A percentile compares a stretch with the other conserved stretches of the same genome.
Evolutionary conservation across 2,888 invertebrate genomes (phyloP).

Genomic region (Frankliniella intonsa): DNA sequence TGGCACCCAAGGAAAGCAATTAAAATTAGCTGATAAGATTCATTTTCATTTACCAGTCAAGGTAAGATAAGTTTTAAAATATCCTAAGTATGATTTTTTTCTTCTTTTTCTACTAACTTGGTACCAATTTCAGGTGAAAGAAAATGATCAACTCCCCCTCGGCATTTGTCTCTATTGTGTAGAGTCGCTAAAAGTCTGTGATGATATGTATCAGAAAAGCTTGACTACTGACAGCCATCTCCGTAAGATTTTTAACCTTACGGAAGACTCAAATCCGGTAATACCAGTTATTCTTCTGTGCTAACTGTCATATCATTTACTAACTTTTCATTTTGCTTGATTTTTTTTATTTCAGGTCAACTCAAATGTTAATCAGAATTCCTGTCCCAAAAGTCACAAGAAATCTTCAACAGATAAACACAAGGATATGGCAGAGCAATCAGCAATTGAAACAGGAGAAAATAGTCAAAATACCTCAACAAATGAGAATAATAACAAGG

Average conservation of each 20-base stretch:
- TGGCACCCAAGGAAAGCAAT: not conserved
- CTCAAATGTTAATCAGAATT: too few relatives aligned
- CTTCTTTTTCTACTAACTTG: not conserved
- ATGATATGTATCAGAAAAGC: not conserved
- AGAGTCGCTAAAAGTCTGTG: not conserved
- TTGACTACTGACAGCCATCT: not conserved
- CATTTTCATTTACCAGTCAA: not conserved
- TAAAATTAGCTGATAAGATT: conserved; percentile 8
- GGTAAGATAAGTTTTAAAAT: not conserved
- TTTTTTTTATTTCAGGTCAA: not conserved
- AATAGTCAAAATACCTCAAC: too few relatives aligned
- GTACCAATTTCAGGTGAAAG: not conserved
- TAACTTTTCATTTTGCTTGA: not conserved
- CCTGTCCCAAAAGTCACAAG: too few relatives aligned
- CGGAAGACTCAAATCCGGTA: not conserved
- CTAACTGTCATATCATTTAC: not conserved
- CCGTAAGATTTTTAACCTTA: not conserved
- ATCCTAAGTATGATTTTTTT: not conserved
- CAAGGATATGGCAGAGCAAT: too few relatives aligned
- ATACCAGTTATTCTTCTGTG: not conserved
- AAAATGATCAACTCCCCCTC: not conserved
- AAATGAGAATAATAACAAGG: too few relatives aligned
- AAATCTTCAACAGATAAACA: too few relatives aligned
- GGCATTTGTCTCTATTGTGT: not conserved
- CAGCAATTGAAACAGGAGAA: too few relatives aligned